Evolutionary conservation across 2,113 vertebrate species (phyloP).

Genomic region (Anhinga rufa): DNA sequence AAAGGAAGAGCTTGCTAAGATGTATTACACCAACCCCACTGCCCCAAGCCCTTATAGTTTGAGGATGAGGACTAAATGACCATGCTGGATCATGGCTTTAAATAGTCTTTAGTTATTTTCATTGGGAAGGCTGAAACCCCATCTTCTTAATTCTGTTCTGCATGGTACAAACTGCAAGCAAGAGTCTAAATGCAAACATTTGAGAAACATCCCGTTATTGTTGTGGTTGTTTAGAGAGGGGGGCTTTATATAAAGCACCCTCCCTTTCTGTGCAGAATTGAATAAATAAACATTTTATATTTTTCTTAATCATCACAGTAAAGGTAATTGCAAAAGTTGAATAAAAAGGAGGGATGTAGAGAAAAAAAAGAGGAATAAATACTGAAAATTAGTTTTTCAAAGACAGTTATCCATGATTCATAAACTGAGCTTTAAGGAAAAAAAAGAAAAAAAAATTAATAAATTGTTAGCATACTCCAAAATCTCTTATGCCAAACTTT

Average conservation of each 20-base stretch:
- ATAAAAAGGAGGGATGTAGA: background rate
- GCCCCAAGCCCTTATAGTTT: background rate
- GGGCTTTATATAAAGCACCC: background rate
- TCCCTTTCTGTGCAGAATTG: background rate
- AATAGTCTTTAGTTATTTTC: background rate
- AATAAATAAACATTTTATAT: background rate
- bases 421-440: background rate
- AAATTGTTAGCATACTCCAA: background rate
- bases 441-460: background rate
- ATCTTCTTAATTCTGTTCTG: background rate
- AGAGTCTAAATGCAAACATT: background rate
- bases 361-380: background rate
- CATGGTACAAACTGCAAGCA: background rate
- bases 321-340: background rate
- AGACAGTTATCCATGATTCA: background rate
- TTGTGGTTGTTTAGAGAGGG: background rate
- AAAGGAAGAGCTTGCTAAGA: background rate
- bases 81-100: background rate
- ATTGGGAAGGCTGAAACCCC: background rate
- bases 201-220: background rate
- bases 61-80: background rate
- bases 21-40: background rate
- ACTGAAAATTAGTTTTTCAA: background rate
- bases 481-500: background rate
- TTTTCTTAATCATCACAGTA: background rate